phyloP scores from a whole-genome alignment of 2,113 vertebrate species.

The Crotophaga sulcirostris region DNA sequence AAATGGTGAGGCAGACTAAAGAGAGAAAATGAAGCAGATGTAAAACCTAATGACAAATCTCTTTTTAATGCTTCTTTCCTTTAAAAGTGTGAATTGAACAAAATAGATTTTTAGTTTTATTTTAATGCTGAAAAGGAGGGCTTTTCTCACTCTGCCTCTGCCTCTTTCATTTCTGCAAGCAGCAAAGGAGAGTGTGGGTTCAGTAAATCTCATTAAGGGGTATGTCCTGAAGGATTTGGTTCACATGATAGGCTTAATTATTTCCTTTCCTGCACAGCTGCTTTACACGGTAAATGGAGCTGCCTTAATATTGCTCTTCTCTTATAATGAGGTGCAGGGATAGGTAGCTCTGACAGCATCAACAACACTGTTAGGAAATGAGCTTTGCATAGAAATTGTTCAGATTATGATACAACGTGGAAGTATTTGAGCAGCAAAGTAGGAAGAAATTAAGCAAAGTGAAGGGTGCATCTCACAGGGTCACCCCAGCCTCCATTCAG shows the following conservation, averaged over 20 bases:
- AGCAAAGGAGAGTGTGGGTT: neutral
- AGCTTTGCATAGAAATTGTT: neutral
- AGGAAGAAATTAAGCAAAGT: neutral
- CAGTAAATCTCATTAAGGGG: neutral
- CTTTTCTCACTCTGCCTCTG: neutral
- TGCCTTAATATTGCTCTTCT: neutral
- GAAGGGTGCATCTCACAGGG: rapidly evolving
- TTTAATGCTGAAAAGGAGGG: neutral
- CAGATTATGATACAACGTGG: neutral
- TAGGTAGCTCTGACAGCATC: neutral
- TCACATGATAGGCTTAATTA: slow-evolving; percentile 19
- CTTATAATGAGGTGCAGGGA: neutral
- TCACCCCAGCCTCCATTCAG: neutral
- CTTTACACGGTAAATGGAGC: neutral
- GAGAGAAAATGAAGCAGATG: neutral
- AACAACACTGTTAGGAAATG: neutral
- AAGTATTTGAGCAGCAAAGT: neutral
- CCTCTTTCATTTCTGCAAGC: neutral
- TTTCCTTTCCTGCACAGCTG: neutral
- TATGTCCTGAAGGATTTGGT: slow-evolving; percentile 22
- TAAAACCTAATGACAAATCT: neutral
- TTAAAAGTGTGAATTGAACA: neutral
- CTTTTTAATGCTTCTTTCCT: neutral
- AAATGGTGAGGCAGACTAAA: neutral
- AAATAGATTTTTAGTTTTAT: neutral